phyloP scores from a whole-genome alignment of 2,888 invertebrate species.

The Halictus ligatus region DNA sequence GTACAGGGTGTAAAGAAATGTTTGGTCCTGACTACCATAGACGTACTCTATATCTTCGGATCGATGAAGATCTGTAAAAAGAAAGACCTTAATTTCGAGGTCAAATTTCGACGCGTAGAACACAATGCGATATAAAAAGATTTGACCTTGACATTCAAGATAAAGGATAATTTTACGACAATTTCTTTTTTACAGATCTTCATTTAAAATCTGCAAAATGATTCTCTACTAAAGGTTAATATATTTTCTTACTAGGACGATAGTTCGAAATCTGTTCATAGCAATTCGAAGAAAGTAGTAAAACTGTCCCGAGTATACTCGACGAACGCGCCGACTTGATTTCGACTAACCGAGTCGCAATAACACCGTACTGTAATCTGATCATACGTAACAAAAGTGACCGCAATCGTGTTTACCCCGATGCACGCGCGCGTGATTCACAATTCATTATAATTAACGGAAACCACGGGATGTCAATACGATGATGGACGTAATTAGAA shows the following conservation, averaged over 20 bases:
- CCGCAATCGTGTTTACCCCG: slow-evolving; percentile 26
- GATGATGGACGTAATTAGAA: slow-evolving; percentile 64
- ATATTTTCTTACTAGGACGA: background rate
- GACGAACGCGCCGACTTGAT: background rate
- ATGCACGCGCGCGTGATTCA: background rate
- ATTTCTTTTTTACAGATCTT: too few species aligned
- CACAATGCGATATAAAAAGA: too few species aligned
- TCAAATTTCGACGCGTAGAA: too few species aligned
- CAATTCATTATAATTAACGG: slow-evolving; percentile 56
- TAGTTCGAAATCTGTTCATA: background rate
- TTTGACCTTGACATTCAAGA: too few species aligned
- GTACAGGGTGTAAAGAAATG: too few species aligned
- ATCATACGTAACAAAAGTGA: slow-evolving; percentile 29
- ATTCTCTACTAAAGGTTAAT: background rate
- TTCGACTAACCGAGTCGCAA: background rate
- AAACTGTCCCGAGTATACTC: background rate
- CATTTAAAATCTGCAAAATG: too few species aligned
- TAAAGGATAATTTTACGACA: too few species aligned
- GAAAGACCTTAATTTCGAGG: too few species aligned
- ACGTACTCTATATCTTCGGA: too few species aligned
- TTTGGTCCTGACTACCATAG: too few species aligned
- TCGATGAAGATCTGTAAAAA: too few species aligned
- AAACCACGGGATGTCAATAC: slow-evolving; percentile 35
- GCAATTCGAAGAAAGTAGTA: background rate
- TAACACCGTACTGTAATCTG: background rate